Percentiles rank a stretch among this genome's conserved stretches.
Conservation (phyloP, 2,113 vertebrate genomes). For the Oryzias curvinotus region DNA sequence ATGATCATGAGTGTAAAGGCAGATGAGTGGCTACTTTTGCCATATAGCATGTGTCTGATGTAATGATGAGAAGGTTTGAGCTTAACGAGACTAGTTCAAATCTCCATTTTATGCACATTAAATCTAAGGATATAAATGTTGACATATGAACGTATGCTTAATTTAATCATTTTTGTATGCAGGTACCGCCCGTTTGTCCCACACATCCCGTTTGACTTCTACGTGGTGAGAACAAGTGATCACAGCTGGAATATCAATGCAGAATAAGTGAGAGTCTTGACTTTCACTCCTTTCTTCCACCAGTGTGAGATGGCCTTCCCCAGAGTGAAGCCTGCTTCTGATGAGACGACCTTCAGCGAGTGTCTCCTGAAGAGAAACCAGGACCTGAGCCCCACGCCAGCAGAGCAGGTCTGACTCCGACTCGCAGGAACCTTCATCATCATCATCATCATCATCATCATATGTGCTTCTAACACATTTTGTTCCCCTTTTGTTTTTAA, state of each 20-base stretch:
- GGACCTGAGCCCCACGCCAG: constrained; percentile 88
- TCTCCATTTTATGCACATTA: no score
- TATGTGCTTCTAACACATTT: not conserved
- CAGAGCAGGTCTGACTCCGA: constrained; percentile 86
- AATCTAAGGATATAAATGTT: no score
- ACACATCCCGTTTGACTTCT: constrained; percentile 97
- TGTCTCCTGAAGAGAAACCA: constrained; percentile 95
- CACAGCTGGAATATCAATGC: no score
- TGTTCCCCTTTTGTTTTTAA: not conserved
- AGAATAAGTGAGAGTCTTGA: no score
- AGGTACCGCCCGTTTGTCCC: constrained; percentile 97
- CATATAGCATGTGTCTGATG: no score
- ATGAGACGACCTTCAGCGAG: constrained; percentile 90
- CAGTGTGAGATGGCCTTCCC: constrained; percentile 99
- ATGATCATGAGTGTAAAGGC: no score
- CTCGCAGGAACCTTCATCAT: no score
- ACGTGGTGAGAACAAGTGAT: constrained; percentile 84
- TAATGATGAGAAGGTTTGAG: no score
- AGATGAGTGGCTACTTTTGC: no score
- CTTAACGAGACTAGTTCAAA: no score
- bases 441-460: fast-evolving
- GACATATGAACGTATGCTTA: not conserved
- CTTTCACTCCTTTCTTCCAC: constrained; percentile 11
- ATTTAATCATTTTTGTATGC: not conserved
- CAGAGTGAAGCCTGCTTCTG: constrained; percentile 88